These are phyloP conservation scores for Cryptotermes secundus DNA, from an alignment of 1,140 invertebrate genomes.

Conservation along the genomic window DNA sequence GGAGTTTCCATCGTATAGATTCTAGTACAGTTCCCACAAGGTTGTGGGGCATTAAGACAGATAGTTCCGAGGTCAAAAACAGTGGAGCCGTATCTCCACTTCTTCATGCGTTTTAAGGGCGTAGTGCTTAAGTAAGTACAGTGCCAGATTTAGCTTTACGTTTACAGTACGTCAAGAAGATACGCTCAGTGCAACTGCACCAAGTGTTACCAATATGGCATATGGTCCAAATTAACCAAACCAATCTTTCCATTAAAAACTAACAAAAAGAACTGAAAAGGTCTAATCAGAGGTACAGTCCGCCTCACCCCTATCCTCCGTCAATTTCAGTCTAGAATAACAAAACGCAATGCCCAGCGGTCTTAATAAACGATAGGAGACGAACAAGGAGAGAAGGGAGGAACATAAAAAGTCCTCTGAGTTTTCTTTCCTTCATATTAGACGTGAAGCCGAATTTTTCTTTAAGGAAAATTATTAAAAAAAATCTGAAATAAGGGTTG, in stretches of 20 bases:
- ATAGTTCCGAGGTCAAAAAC: too few species aligned
- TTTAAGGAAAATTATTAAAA: constrained; percentile 15
- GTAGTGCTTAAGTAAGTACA: too few species aligned
- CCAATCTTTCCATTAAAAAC: background rate
- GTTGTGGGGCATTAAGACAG: too few species aligned
- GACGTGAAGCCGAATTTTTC: constrained; percentile 5
- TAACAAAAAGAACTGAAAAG: background rate
- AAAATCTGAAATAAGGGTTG: background rate
- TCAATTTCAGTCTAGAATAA: background rate
- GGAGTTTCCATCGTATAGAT: too few species aligned
- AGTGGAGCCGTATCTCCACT: too few species aligned
- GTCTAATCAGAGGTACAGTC: background rate
- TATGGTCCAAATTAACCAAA: background rate
- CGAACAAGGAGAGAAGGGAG: background rate
- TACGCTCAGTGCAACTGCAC: too few species aligned
- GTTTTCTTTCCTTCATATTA: background rate
- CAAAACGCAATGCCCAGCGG: constrained; percentile 12
- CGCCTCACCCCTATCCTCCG: background rate
- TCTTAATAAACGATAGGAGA: constrained; percentile 3
- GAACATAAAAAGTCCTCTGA: background rate
- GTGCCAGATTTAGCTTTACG: too few species aligned
- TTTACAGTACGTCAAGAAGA: too few species aligned
- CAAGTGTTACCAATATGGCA: too few species aligned
- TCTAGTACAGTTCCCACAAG: too few species aligned
- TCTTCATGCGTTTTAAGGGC: too few species aligned